Conservation (phyloP, 2,113 vertebrate species). For the Callithrix jacchus region DNA sequence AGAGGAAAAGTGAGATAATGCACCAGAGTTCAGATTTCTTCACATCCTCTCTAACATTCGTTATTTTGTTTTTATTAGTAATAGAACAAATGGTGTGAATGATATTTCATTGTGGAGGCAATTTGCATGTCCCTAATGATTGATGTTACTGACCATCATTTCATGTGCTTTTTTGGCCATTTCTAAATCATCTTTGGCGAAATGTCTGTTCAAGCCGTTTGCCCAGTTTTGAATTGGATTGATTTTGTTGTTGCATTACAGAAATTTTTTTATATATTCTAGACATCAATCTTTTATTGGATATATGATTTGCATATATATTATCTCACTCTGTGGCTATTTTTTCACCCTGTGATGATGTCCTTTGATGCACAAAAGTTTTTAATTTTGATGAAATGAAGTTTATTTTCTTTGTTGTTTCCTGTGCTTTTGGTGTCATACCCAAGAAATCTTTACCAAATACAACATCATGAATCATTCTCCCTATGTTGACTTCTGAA, state of each 20-base stretch:
- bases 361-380: not conserved
- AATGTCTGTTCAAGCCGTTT: not conserved
- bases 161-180: not conserved
- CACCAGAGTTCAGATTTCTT: not conserved
- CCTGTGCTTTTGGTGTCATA: slow-evolving; percentile 11
- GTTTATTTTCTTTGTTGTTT: not conserved
- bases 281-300: not conserved
- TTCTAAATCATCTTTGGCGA: not conserved
- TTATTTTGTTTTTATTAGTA: not conserved
- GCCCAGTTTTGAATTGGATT: not conserved
- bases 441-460: not conserved
- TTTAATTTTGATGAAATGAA: not conserved
- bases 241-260: not conserved
- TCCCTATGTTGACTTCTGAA: not conserved
- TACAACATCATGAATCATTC: not conserved
- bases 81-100: not conserved
- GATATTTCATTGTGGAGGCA: not conserved
- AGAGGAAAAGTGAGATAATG: not conserved
- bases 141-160: not conserved
- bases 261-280: not conserved
- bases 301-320: not conserved
- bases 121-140: not conserved
- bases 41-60: not conserved
- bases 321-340: not conserved
- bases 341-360: not conserved